These are phyloP conservation scores for Pristiophorus japonicus DNA, from an alignment of 2,113 vertebrate genomes.

Conservation along the genomic window DNA sequence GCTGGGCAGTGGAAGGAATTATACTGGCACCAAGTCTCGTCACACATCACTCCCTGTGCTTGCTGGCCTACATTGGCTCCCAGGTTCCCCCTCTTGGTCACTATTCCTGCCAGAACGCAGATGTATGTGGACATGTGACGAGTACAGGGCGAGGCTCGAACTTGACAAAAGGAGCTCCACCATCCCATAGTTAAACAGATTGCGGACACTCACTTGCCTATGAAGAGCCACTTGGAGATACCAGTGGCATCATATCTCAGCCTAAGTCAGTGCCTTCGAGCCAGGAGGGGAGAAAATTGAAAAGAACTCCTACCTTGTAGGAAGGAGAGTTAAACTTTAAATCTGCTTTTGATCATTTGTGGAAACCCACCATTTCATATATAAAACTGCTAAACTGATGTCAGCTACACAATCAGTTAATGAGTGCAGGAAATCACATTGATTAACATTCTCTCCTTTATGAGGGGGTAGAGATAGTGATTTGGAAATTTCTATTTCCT, in stretches of 20 bases:
- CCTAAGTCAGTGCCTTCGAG: too few relatives aligned
- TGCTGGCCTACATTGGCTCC: too few relatives aligned
- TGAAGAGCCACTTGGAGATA: too few relatives aligned
- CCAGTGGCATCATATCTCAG: neutral
- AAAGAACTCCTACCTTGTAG: neutral
- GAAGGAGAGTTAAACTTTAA: too few relatives aligned
- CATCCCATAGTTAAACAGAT: neutral
- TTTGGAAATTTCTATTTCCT: neutral
- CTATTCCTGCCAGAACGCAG: neutral
- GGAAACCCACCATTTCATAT: neutral
- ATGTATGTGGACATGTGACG: neutral
- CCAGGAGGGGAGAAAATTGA: neutral
- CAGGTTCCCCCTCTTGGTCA: neutral
- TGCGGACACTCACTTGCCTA: neutral
- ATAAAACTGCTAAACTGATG: too few relatives aligned
- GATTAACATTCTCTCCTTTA: neutral
- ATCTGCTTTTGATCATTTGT: neutral
- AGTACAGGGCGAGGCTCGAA: neutral
- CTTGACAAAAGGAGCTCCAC: neutral
- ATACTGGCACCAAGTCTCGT: neutral
- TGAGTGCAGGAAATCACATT: neutral
- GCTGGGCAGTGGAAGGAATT: neutral
- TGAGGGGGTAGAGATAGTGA: neutral
- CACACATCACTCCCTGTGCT: too few relatives aligned
- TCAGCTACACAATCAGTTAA: neutral